phyloP scores from a whole-genome alignment of 2,888 invertebrate genomes.

The Lasioglossum leucozonium region DNA sequence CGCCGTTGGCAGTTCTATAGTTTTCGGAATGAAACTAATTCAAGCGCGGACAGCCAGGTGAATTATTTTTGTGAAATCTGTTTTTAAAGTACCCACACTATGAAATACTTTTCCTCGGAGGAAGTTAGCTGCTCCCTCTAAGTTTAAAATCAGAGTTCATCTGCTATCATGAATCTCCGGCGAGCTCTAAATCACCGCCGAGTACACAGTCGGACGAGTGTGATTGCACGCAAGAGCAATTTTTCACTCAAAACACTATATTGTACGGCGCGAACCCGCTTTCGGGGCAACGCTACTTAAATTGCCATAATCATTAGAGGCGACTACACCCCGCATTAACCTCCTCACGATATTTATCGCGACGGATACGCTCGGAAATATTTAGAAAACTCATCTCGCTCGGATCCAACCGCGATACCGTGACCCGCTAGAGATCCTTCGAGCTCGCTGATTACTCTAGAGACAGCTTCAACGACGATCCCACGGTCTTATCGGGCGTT shows the following conservation, averaged over 20 bases:
- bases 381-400: neutral
- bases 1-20: neutral
- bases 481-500: neutral
- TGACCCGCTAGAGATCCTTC: neutral
- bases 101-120: neutral
- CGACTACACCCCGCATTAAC: neutral
- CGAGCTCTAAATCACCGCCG: neutral
- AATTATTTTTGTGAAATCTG: neutral
- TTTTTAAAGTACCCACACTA: neutral
- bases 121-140: neutral
- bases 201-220: neutral
- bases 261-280: neutral
- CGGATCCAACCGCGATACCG: neutral
- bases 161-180: neutral
- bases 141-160: neutral
- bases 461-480: neutral
- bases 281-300: neutral
- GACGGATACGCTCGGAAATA: neutral
- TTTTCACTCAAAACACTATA: neutral
- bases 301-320: neutral
- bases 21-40: conserved; percentile 6
- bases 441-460: conserved; percentile 8
- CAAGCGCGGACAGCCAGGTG: neutral
- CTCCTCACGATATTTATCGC: conserved; percentile 5
- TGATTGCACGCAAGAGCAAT: neutral